Evolutionary conservation across 2,797 vertebrate species (phyloP).

Genomic region (Catostomus latipinnis): DNA sequence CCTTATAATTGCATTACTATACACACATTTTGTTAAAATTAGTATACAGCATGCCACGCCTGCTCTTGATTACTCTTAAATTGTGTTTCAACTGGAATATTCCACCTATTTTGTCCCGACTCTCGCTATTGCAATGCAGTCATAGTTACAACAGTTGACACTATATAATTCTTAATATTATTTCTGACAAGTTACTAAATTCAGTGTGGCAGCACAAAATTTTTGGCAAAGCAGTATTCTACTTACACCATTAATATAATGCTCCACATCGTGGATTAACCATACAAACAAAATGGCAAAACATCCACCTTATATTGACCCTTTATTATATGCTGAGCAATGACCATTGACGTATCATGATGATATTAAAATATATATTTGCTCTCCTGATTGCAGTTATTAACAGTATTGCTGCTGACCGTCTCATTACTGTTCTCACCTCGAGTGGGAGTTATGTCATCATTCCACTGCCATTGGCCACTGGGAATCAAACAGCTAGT

Average conservation of each 20-base stretch:
- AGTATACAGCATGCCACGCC: no score
- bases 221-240: no score
- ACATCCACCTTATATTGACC: conserved; percentile 5
- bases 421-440: conserved; percentile 26
- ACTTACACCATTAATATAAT: not conserved
- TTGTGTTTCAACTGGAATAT: no score
- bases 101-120: not conserved
- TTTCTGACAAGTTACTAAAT: not conserved
- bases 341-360: not conserved
- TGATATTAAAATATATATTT: conserved; percentile 27
- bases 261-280: not conserved
- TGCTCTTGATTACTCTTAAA: no score
- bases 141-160: not conserved
- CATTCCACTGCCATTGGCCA: conserved; percentile 7
- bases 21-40: no score
- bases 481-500: conserved; percentile 28
- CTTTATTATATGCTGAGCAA: conserved; percentile 6
- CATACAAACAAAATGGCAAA: not conserved
- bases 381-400: conserved; percentile 27
- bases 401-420: conserved; percentile 10
- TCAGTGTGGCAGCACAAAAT: no score
- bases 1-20: no score
- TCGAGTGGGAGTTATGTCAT: conserved; percentile 31
- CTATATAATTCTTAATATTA: not conserved
- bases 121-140: not conserved